Base-by-base conservation (phyloP, 2,888 invertebrate genomes). In the Bombyx huttoni region DNA sequence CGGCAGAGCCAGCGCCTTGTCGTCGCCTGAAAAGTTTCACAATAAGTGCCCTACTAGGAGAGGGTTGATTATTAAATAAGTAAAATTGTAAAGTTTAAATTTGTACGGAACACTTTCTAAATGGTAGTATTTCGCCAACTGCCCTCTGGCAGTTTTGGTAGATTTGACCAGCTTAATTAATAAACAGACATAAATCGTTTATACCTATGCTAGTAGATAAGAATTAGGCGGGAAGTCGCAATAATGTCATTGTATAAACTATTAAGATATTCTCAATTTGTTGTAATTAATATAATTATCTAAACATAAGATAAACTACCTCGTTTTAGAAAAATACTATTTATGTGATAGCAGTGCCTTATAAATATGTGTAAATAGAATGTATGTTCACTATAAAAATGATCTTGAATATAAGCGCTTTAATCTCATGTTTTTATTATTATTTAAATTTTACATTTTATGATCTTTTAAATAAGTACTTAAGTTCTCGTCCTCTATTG, bases 31-130 rank as follows among this genome's bases (percentile, higher is more conserved):
- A 89, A 59, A 84, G 85, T 56, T 89, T 89, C 63, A 89, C 88
- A 7, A 89, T 89, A 60, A 85, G 89, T 58, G 88, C 89, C 1
- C 65, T 89, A 0, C 76, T 89, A 24, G 89, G 89, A 8, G 88
- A 89, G 74, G 87, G 88, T 56, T 89, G 81, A 72, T 54, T 10
- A 34, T 24, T 45, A 52, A 14, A 48, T 47, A 10, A 24, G 24
- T 3, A 3, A 24, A 2, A 24, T 24, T 24, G 24, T 24, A 24
- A 24, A 24, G 24, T 24, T 24, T 24, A 24, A n/a, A 3, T 24
- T 24, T 24, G 24, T 24, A 24, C 5, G 24, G 5, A 24, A 24
- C 24, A 24, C 24, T 3, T 24, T 24, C 5, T 24, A 24, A 24
- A 24, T 2, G 40, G 12, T 40, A 40, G 6, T 40, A 10, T 40